Percentiles rank a stretch among this genome's conserved stretches.
Conservation (phyloP, 1,140 invertebrate species). For the Anagrus nilaparvatae region DNA sequence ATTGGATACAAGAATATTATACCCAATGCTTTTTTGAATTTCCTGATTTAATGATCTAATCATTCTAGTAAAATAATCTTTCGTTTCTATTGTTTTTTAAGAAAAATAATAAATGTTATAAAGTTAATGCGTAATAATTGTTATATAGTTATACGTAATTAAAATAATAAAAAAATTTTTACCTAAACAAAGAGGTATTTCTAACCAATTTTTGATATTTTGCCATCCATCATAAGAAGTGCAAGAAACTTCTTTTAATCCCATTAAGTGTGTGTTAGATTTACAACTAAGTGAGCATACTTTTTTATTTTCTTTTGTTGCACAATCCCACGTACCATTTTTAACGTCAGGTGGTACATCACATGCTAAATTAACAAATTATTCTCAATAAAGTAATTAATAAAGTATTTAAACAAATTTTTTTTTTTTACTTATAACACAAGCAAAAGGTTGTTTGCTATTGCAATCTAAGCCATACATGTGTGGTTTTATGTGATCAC, state of each 20-base stretch:
- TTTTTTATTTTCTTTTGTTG: constrained; percentile 12
- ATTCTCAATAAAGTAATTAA: too few species aligned
- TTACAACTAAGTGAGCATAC: constrained; percentile 20
- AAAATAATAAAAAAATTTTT: constrained; percentile 1
- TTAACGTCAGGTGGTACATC: constrained; percentile 20
- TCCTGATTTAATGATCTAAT: constrained; percentile 19
- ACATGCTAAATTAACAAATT: constrained; percentile 15
- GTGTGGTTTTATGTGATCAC: constrained; percentile 21
- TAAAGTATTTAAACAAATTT: too few species aligned
- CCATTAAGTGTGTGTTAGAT: constrained; percentile 20
- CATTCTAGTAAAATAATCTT: constrained; percentile 15
- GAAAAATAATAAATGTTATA: neutral
- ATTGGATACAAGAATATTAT: constrained; percentile 21
- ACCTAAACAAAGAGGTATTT: constrained; percentile 27
- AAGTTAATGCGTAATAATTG: neutral
- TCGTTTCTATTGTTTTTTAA: constrained; percentile 7
- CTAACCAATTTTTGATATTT: constrained; percentile 22
- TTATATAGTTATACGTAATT: neutral
- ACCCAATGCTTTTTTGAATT: constrained; percentile 19
- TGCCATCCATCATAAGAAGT: constrained; percentile 18
- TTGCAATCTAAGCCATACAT: constrained; percentile 25
- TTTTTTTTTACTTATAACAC: constrained; percentile 26
- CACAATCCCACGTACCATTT: constrained; percentile 26
- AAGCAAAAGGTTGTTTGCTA: constrained; percentile 24
- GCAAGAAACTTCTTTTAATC: constrained; percentile 19